These are phyloP conservation scores for Drosophila littoralis DNA, from an alignment of 1,140 invertebrate species.

Conservation along the genomic window DNA sequence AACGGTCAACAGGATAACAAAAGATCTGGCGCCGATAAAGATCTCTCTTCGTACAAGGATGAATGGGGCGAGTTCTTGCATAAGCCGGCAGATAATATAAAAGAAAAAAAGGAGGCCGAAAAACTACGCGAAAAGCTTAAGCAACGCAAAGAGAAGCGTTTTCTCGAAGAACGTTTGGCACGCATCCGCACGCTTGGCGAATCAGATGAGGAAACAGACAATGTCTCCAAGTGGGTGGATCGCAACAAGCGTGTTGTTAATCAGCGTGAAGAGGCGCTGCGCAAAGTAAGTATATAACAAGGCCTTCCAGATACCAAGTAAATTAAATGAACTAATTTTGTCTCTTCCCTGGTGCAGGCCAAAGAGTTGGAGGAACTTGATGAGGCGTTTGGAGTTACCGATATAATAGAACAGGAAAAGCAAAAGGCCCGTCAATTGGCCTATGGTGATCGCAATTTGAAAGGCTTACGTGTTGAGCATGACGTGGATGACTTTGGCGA, in stretches of 20 bases:
- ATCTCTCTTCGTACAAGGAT: constrained; percentile 88
- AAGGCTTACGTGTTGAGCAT: constrained; percentile 95
- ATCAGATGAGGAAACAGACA: constrained; percentile 91
- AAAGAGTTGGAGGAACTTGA: constrained; percentile 97
- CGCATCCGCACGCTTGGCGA: constrained; percentile 89
- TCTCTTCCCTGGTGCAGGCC: constrained; percentile 86
- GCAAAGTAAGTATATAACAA: constrained; percentile 87
- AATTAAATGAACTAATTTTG: not conserved
- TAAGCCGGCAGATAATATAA: constrained; percentile 93
- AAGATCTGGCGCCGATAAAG: constrained; percentile 72
- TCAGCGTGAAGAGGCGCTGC: constrained; percentile 94
- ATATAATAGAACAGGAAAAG: constrained; percentile 92
- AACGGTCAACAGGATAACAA: constrained; percentile 47
- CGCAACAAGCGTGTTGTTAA: constrained; percentile 91
- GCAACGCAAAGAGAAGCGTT: constrained; percentile 91
- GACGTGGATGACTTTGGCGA: constrained; percentile 92
- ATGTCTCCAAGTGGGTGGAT: constrained; percentile 91
- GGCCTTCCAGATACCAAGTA: no score
- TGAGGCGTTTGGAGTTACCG: constrained; percentile 95
- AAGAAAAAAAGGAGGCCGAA: constrained; percentile 90
- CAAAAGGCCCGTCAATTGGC: constrained; percentile 86
- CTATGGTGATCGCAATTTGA: constrained; percentile 90
- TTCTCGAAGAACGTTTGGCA: constrained; percentile 89
- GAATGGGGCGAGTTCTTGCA: constrained; percentile 96
- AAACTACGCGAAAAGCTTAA: constrained; percentile 93